A percentile compares a stretch with the other conserved stretches of the same genome.
Evolutionary conservation across 2,888 invertebrate species (phyloP).

Genomic region (Brachylomia viminalis): DNA sequence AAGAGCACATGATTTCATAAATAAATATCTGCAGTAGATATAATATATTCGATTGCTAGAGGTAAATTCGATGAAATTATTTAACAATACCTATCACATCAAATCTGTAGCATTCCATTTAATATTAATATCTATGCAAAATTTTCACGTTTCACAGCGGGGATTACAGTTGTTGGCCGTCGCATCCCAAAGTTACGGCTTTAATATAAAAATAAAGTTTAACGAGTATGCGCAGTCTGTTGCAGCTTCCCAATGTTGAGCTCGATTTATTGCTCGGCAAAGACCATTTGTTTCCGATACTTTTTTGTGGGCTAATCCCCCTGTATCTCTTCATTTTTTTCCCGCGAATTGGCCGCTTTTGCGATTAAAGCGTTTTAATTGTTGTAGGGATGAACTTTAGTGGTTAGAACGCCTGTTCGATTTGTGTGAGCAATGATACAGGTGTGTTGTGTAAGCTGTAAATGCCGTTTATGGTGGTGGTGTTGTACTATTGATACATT

Average conservation of each 20-base stretch:
- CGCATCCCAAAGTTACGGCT: constrained; percentile 85
- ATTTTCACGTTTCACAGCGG: constrained; percentile 77
- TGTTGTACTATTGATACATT: too few relatives aligned
- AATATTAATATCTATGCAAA: constrained; percentile 75
- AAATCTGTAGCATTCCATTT: constrained; percentile 61
- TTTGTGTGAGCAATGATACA: constrained; percentile 52
- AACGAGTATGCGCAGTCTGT: constrained; percentile 86
- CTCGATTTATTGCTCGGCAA: constrained; percentile 85
- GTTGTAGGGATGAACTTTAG: constrained; percentile 29
- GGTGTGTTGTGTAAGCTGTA: not conserved
- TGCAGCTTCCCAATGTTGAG: constrained; percentile 85
- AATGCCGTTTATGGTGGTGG: not conserved
- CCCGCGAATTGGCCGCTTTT: constrained; percentile 56
- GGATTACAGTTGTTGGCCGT: constrained; percentile 84
- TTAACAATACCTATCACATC: constrained; percentile 22
- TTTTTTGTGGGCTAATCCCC: constrained; percentile 80
- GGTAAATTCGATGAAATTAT: constrained; percentile 18
- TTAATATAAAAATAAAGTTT: constrained; percentile 90
- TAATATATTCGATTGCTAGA: too few relatives aligned
- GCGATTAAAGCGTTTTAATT: constrained; percentile 56
- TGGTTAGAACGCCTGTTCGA: constrained; percentile 53
- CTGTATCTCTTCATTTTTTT: constrained; percentile 69
- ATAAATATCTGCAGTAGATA: not conserved
- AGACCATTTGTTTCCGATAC: constrained; percentile 83
- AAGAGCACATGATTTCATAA: not conserved